phyloP scores from a whole-genome alignment of 2,797 vertebrate genomes.

The Amblyopsis hoosieri region DNA sequence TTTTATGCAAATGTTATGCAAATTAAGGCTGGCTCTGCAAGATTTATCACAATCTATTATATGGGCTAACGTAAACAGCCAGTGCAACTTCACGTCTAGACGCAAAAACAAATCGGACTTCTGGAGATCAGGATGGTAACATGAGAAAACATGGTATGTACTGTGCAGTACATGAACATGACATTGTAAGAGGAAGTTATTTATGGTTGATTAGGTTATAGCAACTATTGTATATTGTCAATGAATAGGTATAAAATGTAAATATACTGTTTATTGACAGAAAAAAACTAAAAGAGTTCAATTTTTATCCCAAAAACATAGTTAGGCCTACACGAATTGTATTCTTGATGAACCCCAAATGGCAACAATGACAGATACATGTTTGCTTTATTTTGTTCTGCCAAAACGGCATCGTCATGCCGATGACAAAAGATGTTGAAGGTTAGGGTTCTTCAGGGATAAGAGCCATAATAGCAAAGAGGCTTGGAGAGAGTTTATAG shows the following conservation, averaged over 20 bases:
- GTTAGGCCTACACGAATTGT: neutral
- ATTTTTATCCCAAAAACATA: no score
- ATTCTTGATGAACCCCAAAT: conserved; percentile 5
- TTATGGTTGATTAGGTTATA: neutral
- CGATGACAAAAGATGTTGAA: conserved; percentile 22
- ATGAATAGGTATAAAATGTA: neutral
- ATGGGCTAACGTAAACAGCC: no score
- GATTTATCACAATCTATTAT: no score
- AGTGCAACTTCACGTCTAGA: no score
- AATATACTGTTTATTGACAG: neutral
- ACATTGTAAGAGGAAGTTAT: neutral
- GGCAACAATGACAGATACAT: conserved; percentile 3
- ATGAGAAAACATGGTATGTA: neutral
- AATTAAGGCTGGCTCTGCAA: no score
- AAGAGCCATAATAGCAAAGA: neutral
- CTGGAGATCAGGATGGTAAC: no score
- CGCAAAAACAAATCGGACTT: no score
- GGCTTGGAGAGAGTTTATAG: neutral
- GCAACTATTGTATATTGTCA: no score
- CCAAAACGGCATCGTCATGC: conserved; percentile 34
- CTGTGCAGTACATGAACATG: neutral
- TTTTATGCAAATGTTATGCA: no score
- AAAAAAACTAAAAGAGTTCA: neutral
- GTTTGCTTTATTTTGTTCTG: conserved; percentile 36
- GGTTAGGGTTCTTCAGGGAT: conserved; percentile 5